Evolutionary conservation across 2,797 vertebrate genomes (phyloP).

Genomic region (Sebastes glaucus): DNA sequence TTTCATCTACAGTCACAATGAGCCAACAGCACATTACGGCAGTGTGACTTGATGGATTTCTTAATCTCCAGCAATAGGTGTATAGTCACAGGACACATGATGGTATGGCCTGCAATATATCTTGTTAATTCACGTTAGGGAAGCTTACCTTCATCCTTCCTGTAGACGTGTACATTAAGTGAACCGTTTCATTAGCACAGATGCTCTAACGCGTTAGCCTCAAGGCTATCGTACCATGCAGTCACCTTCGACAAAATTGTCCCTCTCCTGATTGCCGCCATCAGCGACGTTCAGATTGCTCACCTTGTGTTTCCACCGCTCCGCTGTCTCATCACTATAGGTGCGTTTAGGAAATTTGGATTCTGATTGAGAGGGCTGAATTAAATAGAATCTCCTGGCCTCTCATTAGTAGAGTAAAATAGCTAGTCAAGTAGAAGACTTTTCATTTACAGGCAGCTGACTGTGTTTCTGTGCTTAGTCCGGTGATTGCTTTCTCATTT

Average conservation of each 20-base stretch:
- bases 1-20: background rate
- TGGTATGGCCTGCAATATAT: background rate
- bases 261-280: conserved; percentile 22
- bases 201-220: background rate
- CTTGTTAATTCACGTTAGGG: background rate
- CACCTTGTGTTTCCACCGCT: background rate
- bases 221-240: background rate
- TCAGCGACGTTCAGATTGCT: conserved; percentile 19
- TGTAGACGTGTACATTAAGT: background rate
- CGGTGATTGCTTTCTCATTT: conserved; percentile 35
- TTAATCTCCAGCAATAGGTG: background rate
- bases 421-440: conserved; percentile 25
- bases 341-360: conserved; percentile 21
- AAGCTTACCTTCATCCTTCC: background rate
- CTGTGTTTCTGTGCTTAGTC: background rate
- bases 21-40: background rate
- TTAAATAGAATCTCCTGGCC: conserved; percentile 9
- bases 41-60: conserved; percentile 2
- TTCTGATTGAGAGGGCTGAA: conserved; percentile 36
- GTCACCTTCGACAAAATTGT: conserved; percentile 1
- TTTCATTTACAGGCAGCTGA: conserved; percentile 20
- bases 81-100: background rate
- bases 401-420: conserved; percentile 44
- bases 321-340: background rate
- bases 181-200: conserved; percentile 12